Percentiles rank a stretch among this genome's conserved stretches.
Conservation (phyloP, 64 coral and sea anemone genomes). For the Montipora sp. region DNA sequence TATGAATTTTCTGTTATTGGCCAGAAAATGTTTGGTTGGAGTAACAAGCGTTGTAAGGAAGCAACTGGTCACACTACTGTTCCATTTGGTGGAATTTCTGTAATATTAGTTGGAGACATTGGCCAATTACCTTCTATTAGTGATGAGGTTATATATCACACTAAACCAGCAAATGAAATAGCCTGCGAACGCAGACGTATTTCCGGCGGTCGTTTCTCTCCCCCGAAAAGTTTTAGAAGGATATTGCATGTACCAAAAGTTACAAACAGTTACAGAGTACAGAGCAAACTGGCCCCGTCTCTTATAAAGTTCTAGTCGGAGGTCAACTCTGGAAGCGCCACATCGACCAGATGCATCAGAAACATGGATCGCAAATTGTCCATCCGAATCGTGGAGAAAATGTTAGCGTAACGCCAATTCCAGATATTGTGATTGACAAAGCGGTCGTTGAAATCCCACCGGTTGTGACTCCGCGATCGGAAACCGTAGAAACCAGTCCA, state of each 20-base stretch:
- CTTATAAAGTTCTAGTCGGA: constrained; percentile 4
- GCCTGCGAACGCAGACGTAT: not conserved
- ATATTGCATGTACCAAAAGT: not conserved
- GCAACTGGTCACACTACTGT: constrained; percentile 31
- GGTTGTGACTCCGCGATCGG: not conserved
- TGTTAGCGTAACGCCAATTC: not conserved
- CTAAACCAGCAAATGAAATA: constrained; percentile 45
- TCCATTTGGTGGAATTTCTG: constrained; percentile 58
- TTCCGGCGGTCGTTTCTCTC: too few relatives aligned
- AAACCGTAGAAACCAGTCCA: not conserved
- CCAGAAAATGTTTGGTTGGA: constrained; percentile 63
- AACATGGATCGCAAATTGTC: not conserved
- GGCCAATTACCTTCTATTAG: constrained; percentile 47
- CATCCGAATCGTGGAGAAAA: not conserved
- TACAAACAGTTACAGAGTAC: not conserved
- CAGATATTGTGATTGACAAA: not conserved
- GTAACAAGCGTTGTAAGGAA: constrained; percentile 38
- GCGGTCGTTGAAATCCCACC: not conserved
- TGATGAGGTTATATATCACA: constrained; percentile 69
- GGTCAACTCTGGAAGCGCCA: constrained; percentile 41
- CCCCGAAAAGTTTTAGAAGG: constrained; percentile 11
- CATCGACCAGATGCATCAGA: constrained; percentile 32
- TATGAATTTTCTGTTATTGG: constrained; percentile 68
- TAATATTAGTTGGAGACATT: constrained; percentile 72
- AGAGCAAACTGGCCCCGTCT: constrained; percentile 39